These are phyloP conservation scores for Himalopsyche tibetana DNA, from an alignment of 2,888 invertebrate species.

Conservation along the genomic window DNA sequence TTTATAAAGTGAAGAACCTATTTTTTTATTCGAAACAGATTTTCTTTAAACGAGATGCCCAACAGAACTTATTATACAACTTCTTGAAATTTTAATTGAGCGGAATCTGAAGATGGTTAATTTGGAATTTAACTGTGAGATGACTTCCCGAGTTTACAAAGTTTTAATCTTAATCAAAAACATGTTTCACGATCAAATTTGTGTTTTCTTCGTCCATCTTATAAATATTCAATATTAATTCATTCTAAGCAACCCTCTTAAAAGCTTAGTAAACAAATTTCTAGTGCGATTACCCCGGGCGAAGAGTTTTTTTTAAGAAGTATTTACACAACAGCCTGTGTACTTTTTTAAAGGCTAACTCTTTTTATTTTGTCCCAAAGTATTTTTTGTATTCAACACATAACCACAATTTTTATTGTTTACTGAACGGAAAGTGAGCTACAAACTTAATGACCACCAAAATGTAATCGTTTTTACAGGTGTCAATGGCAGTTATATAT, in stretches of 20 bases:
- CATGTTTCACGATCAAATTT: neutral
- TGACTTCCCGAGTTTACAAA: neutral
- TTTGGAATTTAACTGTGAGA: neutral
- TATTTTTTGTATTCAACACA: neutral
- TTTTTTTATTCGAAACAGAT: no score
- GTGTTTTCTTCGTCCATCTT: neutral
- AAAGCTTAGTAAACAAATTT: neutral
- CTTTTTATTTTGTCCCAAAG: no score
- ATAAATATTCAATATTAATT: constrained; percentile 11
- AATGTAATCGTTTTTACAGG: no score
- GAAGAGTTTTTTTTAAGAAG: no score
- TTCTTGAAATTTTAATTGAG: no score
- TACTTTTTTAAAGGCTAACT: no score
- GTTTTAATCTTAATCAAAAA: constrained; percentile 11
- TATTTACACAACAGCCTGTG: no score
- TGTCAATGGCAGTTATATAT: no score
- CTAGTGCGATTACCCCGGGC: no score
- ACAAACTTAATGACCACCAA: neutral
- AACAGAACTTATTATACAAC: no score
- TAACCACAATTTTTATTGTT: neutral
- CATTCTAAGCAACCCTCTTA: neutral
- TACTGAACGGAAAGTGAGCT: neutral
- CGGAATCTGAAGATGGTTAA: neutral
- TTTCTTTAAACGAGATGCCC: no score
- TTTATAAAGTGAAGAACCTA: no score